A percentile compares a stretch with the other conserved stretches of the same genome.
Conservation (phyloP, 2,888 invertebrate species). For the Alloplasta piceator region DNA sequence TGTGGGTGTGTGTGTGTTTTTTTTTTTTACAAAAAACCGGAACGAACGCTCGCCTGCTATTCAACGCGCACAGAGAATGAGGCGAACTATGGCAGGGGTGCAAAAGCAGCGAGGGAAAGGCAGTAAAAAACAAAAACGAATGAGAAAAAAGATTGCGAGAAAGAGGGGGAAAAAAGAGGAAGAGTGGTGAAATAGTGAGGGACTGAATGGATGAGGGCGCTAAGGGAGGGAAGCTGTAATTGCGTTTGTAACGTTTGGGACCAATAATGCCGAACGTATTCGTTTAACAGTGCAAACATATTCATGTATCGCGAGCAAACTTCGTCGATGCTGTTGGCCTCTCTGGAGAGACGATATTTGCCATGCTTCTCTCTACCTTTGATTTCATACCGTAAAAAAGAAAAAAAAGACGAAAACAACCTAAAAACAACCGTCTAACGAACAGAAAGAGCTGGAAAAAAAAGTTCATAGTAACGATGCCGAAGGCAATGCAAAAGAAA, state of each 20-base stretch:
- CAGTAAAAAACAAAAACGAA: slow-evolving; percentile 8
- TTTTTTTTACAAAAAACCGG: neutral
- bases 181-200: slow-evolving; percentile 20
- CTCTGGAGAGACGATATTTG: slow-evolving; percentile 18
- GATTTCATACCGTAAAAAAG: slow-evolving; percentile 13
- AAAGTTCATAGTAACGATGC: too few relatives aligned
- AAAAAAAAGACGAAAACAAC: neutral
- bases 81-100: neutral
- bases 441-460: slow-evolving; percentile 11
- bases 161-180: neutral
- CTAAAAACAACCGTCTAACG: neutral
- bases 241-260: slow-evolving; percentile 41
- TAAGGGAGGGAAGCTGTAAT: slow-evolving; percentile 36
- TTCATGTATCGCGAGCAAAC: slow-evolving; percentile 40
- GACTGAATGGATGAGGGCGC: neutral
- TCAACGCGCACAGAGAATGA: neutral
- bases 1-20: too few relatives aligned
- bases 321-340: neutral
- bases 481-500: too few relatives aligned
- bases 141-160: neutral
- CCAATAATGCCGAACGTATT: slow-evolving; percentile 53
- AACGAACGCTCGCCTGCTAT: slow-evolving; percentile 3
- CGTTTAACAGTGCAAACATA: slow-evolving; percentile 50
- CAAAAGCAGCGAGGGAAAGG: neutral
- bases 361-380: slow-evolving; percentile 12